Evolutionary conservation across 2,888 invertebrate genomes (phyloP), one percentile per base, ranked within the genome.

Genomic region (Nymphalis c-album): DNA sequence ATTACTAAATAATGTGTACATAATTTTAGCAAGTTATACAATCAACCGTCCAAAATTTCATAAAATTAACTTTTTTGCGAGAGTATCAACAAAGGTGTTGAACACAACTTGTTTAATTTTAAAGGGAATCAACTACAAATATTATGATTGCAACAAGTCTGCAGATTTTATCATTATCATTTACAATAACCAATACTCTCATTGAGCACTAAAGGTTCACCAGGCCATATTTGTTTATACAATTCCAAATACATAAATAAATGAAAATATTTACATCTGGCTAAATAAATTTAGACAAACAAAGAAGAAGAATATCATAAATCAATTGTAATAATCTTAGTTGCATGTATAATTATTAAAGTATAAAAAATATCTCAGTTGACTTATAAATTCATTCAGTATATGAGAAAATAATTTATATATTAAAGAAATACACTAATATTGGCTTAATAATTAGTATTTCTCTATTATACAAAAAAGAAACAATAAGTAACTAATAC

Each of bases 401-500:
- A 50, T 50, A 10, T 47, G 7, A 18, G 18, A 35, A 40, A 26
- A 18, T 48, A 48, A 6, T 57, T 57, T 2, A 40, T 57, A 40
- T 57, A 31, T 57, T 57, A 57, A 57, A 57, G 35, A 35, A 57
- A 40, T 57, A 57, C 40, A 40, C 18, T 53, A 6, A 57, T 18
- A 40, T 18, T 8, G 1, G 31, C n/a, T 55, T n/a, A 40, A 40
- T n/a, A 18, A 10, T 2, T 8, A 18, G 57, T 57, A 57, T 57
- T 57, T 57, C 55, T 7, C 10, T 57, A 57, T 57, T 13, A 57
- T 40, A 57, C 57, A 57, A 57, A 57, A 57, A 40, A 40, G 13
- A 13, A 40, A 60, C 22, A 60, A 60, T 46, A 46, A 60, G 22
- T 26, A 60, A 47, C 46, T 60, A 47, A 60, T 60, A 13, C 60